A percentile compares a stretch with the other conserved stretches of the same genome.
phyloP scores from a whole-genome alignment of 1,140 invertebrate genomes.

The Bilobella aurantiaca region DNA sequence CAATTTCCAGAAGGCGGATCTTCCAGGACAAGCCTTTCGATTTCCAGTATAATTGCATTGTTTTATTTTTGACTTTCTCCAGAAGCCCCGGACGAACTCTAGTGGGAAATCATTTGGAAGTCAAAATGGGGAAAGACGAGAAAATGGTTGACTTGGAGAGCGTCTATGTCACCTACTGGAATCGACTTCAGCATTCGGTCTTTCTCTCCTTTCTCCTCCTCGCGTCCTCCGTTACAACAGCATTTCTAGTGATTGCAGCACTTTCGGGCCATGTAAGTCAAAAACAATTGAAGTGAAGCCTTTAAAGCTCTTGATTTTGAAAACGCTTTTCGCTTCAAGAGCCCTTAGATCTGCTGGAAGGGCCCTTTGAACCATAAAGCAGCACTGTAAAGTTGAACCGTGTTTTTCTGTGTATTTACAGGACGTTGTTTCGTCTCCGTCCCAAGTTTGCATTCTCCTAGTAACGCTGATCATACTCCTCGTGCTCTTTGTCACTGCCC shows the following conservation, averaged over 20 bases:
- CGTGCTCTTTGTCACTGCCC: conserved; percentile 25
- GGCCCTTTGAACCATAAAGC: too few species aligned
- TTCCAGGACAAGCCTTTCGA: too few species aligned
- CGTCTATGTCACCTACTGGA: conserved; percentile 36
- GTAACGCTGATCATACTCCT: conserved; percentile 30
- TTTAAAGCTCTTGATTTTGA: not conserved
- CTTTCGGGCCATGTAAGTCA: conserved; percentile 30
- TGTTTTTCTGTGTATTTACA: conserved; percentile 16
- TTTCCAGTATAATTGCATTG: too few species aligned
- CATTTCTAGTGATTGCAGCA: conserved; percentile 32
- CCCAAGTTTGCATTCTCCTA: conserved; percentile 33
- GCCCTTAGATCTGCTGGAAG: too few species aligned
- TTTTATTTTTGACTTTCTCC: too few species aligned
- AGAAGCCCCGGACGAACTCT: too few species aligned
- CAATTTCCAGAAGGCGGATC: too few species aligned
- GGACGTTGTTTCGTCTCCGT: conserved; percentile 29
- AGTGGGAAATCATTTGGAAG: conserved; percentile 10
- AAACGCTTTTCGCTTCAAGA: conserved; percentile 3
- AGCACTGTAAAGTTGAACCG: too few species aligned
- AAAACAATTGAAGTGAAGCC: not conserved
- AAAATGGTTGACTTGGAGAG: conserved; percentile 34
- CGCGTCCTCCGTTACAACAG: conserved; percentile 29
- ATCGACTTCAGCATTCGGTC: conserved; percentile 33
- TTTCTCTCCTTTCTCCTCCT: conserved; percentile 31
- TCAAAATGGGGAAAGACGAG: conserved; percentile 28